Evolutionary conservation across 2,113 vertebrate genomes (phyloP), one percentile per base, ranked within the genome.

Genomic region (Emydura subglobosa): DNA sequence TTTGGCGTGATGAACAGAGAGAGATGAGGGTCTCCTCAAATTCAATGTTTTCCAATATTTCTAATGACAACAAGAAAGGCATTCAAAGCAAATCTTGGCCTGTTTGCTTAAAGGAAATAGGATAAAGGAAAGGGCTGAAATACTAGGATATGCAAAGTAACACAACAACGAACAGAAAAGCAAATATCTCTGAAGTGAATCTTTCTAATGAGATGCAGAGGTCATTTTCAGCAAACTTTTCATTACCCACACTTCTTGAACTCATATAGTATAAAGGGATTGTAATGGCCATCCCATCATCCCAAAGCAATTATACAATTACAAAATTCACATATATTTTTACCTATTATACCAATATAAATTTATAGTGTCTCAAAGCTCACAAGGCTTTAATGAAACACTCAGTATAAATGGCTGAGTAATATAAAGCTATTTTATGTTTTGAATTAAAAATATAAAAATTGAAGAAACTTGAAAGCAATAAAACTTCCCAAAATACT

Each of bases 381-480:
- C 34, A 25, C 10, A 93, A 95, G 27, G 49, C 7, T 21, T 86
- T 87, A 8, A 10, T 86, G 53, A 86, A 44, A 16, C 81, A 80
- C 10, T 91, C 24, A 88, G 34, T n/a, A 83, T 13, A 91, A 89
- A 83, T 47, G 11, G 1, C 10, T 83, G 11, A 6, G 5, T 65
- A 91, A 61, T 83, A 90, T 92, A 95, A 95, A 89, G 31, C 51
- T 78, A 83, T 83, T 81, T 91, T 76, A 10, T 19, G 0, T 79
- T 91, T 92, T 81, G 74, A 92, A 91, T 6, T 84, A 79, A 87
- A 5, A 81, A 91, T 81, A 59, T 44, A 31, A 78, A 83, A 34
- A 7, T 54, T 61, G 79, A 22, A 16, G 68, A 95, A 65, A 16
- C n/a, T 8, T 49, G 13, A 88, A 92, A 92, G 5, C 27, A 83